phyloP scores from a whole-genome alignment of 2,113 vertebrate species.

The Mormyrus iriodes region DNA sequence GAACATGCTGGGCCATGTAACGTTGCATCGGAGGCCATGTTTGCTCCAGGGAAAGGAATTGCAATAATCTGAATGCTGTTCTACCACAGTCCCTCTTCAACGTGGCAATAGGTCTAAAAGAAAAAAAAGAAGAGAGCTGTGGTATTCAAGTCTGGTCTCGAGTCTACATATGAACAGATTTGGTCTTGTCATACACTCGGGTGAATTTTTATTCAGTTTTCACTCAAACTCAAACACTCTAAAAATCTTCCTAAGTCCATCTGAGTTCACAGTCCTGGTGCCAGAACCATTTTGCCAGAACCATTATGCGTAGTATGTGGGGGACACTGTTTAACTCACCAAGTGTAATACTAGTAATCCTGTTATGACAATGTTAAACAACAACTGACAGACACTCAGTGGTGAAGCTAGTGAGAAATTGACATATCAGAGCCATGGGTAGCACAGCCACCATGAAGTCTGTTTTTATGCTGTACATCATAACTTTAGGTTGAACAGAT shows the following conservation, averaged over 20 bases:
- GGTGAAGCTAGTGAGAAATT: no score
- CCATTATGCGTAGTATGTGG: no score
- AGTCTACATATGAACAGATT: background rate
- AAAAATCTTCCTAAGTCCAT: background rate
- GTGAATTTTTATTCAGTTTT: background rate
- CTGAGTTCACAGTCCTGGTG: background rate
- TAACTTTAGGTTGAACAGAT: no score
- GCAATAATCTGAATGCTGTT: background rate
- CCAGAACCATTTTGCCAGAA: background rate
- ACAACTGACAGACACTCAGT: no score
- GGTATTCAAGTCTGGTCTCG: background rate
- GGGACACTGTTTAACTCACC: no score
- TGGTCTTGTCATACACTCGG: background rate
- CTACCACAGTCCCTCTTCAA: background rate
- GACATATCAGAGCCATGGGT: no score
- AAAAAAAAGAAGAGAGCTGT: background rate
- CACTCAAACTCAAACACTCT: background rate
- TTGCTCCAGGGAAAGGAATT: background rate
- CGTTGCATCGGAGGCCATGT: conserved; percentile 42
- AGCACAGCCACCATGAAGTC: no score
- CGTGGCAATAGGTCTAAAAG: background rate
- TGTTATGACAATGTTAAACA: no score
- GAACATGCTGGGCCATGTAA: conserved; percentile 19
- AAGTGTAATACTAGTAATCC: no score
- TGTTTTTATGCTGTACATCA: no score